These are phyloP conservation scores for Bactericera cockerelli DNA, from an alignment of 1,140 invertebrate species.

Conservation along the genomic window DNA sequence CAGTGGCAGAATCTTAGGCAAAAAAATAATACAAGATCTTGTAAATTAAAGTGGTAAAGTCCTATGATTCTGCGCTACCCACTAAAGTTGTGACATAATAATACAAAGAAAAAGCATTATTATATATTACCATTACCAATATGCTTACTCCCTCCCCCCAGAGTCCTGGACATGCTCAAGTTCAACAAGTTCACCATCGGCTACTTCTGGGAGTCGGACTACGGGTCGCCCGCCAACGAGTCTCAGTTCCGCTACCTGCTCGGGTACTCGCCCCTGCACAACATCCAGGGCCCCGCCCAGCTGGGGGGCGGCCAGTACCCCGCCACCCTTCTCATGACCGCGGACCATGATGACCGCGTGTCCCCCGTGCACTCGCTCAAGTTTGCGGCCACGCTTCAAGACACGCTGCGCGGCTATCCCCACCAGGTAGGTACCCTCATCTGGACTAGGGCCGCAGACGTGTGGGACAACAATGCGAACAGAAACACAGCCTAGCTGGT, in stretches of 20 bases:
- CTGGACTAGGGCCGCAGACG: too few species aligned
- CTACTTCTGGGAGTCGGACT: constrained; percentile 91
- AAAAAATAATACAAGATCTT: too few species aligned
- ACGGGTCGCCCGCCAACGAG: constrained; percentile 75
- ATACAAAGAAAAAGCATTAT: too few species aligned
- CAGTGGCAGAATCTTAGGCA: too few species aligned
- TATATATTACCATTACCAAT: too few species aligned
- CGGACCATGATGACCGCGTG: constrained; percentile 95
- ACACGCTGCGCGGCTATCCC: constrained; percentile 42
- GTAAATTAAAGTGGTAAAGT: too few species aligned
- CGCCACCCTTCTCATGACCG: constrained; percentile 75
- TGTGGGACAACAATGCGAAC: too few species aligned
- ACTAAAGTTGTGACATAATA: too few species aligned
- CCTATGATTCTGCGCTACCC: too few species aligned
- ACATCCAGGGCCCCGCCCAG: constrained; percentile 49
- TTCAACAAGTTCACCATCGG: constrained; percentile 99
- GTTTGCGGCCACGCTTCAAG: constrained; percentile 80
- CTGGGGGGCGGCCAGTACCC: constrained; percentile 57
- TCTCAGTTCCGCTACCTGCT: constrained; percentile 77
- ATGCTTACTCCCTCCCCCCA: constrained; percentile 26
- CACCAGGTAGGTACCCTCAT: constrained; percentile 33
- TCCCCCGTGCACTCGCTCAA: constrained; percentile 92
- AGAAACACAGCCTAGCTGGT: too few species aligned
- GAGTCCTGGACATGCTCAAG: constrained; percentile 92
- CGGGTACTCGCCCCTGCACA: constrained; percentile 93